Conservation (phyloP, 2,888 invertebrate species). For the Dinocampus coccinellae region DNA sequence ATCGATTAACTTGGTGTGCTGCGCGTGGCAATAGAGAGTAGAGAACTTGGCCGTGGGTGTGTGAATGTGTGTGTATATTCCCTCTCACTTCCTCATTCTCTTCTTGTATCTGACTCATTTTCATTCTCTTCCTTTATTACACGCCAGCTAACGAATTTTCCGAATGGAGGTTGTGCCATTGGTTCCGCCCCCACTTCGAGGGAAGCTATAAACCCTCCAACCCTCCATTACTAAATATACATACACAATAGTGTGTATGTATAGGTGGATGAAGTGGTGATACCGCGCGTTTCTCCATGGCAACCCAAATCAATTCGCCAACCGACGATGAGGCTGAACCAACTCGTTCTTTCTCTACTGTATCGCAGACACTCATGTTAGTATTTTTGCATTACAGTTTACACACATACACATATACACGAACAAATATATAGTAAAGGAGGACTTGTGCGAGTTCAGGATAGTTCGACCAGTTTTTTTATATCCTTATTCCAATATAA, state of each 20-base stretch:
- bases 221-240: constrained; percentile 4
- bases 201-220: constrained; percentile 28
- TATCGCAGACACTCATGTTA: constrained; percentile 39
- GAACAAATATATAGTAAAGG: constrained; percentile 9
- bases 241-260: neutral
- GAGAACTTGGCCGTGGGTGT: neutral
- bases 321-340: constrained; percentile 63
- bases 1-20: constrained; percentile 62
- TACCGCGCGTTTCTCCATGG: constrained; percentile 60
- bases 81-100: neutral
- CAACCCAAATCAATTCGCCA: constrained; percentile 67
- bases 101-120: neutral
- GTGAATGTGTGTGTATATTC: neutral
- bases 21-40: constrained; percentile 24
- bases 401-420: constrained; percentile 8
- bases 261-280: neutral
- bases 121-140: neutral
- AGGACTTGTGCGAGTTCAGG: constrained; percentile 34
- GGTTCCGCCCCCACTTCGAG: constrained; percentile 46
- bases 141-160: constrained; percentile 58
- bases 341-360: constrained; percentile 36
- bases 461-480: too few relatives aligned
- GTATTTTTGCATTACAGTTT: constrained; percentile 4
- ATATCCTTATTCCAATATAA: too few relatives aligned
- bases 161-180: constrained; percentile 64